These are phyloP conservation scores for Pandemis cinnamomeana DNA, from an alignment of 2,888 invertebrate species.

Conservation along the genomic window DNA sequence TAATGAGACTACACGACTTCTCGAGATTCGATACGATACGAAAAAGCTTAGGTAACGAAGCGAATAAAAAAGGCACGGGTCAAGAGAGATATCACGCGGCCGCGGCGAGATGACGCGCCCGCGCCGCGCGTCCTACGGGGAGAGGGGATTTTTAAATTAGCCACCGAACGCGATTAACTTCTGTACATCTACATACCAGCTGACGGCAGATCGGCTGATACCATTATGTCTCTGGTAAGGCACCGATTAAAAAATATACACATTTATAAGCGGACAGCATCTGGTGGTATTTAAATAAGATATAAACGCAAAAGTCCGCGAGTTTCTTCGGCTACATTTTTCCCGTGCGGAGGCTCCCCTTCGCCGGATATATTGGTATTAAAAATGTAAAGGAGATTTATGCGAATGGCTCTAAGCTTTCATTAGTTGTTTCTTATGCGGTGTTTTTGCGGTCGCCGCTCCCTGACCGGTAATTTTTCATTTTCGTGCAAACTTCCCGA, in stretches of 20 bases:
- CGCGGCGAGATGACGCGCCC: conserved; percentile 64
- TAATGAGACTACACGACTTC: conserved; percentile 84
- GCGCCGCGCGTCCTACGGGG: conserved; percentile 61
- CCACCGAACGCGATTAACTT: conserved; percentile 76
- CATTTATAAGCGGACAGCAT: conserved; percentile 82
- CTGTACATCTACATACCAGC: conserved; percentile 80
- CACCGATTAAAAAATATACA: conserved; percentile 82
- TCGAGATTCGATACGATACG: conserved; percentile 80
- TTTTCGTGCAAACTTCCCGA: conserved; percentile 80
- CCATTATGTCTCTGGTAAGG: conserved; percentile 82
- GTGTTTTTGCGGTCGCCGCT: conserved; percentile 80
- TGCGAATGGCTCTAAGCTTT: conserved; percentile 85
- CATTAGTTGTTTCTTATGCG: conserved; percentile 83
- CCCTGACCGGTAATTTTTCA: conserved; percentile 85
- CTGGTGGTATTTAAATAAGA: conserved; percentile 84
- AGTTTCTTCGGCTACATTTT: conserved; percentile 71
- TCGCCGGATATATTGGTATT: conserved; percentile 82
- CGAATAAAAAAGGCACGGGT: conserved; percentile 77
- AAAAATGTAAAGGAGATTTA: conserved; percentile 85
- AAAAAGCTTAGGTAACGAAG: conserved; percentile 81
- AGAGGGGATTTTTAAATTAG: conserved; percentile 78
- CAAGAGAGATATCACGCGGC: conserved; percentile 80
- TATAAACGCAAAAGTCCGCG: conserved; percentile 79
- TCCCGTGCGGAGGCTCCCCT: conserved; percentile 75
- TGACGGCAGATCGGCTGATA: conserved; percentile 83